These are phyloP conservation scores for Escarpia spicata DNA, from an alignment of 2,888 invertebrate species.

Conservation along the genomic window DNA sequence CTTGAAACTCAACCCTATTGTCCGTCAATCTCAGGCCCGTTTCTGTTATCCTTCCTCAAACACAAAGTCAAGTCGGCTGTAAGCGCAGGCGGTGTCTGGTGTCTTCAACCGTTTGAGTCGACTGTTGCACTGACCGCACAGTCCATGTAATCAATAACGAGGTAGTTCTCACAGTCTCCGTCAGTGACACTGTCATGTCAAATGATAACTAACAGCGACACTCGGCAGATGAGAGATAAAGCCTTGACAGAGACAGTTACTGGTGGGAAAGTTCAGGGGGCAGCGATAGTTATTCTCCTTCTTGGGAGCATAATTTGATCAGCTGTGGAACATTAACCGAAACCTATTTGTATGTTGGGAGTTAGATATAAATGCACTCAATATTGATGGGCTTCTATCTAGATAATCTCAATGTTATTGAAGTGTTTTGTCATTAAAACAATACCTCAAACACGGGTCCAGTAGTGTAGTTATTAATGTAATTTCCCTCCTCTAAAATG, in stretches of 20 bases:
- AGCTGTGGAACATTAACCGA: background rate
- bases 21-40: background rate
- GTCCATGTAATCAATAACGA: background rate
- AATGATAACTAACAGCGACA: background rate
- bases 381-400: background rate
- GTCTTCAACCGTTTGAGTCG: background rate
- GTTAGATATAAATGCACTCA: background rate
- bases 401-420: background rate
- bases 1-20: background rate
- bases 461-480: background rate
- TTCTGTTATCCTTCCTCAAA: background rate
- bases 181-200: background rate
- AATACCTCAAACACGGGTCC: background rate
- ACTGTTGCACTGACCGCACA: background rate
- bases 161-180: background rate
- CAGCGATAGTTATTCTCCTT: background rate
- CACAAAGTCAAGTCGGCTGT: background rate
- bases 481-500: too few relatives aligned
- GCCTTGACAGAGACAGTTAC: background rate
- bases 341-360: background rate
- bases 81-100: background rate
- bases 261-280: background rate
- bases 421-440: too few relatives aligned
- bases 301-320: background rate
- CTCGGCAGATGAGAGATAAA: background rate